phyloP scores from a whole-genome alignment of 2,113 vertebrate species.

The Plectropomus leopardus region DNA sequence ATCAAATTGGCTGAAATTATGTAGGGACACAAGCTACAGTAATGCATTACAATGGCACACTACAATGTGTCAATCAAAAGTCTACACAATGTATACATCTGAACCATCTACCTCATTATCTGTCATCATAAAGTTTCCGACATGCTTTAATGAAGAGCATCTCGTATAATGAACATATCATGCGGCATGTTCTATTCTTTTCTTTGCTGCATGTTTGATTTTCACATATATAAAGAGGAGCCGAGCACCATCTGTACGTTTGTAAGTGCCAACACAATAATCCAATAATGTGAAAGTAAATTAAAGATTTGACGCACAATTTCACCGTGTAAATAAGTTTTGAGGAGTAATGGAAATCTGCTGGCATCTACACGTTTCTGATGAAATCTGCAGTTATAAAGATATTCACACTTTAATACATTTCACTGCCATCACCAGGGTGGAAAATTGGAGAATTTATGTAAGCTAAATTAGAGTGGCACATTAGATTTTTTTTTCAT shows the following conservation, averaged over 20 bases:
- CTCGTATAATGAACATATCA: too few relatives aligned
- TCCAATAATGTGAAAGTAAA: slow-evolving; percentile 27
- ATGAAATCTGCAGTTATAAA: slow-evolving; percentile 28
- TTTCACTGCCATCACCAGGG: background rate
- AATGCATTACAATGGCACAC: too few relatives aligned
- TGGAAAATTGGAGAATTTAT: background rate
- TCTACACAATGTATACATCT: too few relatives aligned
- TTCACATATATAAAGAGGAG: background rate
- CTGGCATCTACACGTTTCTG: slow-evolving; percentile 20
- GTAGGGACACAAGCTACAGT: background rate
- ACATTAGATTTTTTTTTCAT: background rate
- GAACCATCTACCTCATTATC: background rate
- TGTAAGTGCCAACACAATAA: slow-evolving; percentile 19
- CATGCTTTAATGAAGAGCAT: background rate
- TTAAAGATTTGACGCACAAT: slow-evolving; percentile 23
- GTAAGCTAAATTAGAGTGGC: background rate
- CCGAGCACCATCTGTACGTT: background rate
- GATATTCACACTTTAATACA: slow-evolving; percentile 1
- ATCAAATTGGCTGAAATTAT: background rate
- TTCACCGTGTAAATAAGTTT: slow-evolving; percentile 32
- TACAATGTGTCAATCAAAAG: background rate
- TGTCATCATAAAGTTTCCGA: background rate
- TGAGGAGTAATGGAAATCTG: background rate
- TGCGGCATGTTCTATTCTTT: background rate
- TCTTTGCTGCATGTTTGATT: background rate